Evolutionary conservation across 2,888 invertebrate genomes (phyloP), one percentile per base, ranked within the genome.

Genomic region (Melipona bicolor): DNA sequence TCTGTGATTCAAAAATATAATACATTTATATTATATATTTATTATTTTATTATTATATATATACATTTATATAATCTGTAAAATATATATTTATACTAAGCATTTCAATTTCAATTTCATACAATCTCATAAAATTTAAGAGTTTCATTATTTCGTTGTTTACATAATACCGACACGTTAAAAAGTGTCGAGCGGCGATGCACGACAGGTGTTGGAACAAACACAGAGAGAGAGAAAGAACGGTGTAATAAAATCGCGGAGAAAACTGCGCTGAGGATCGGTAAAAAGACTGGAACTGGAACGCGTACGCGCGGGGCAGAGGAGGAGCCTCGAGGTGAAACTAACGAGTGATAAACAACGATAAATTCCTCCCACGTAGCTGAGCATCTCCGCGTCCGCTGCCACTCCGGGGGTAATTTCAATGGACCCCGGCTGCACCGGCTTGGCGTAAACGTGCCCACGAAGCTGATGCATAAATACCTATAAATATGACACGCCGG

Each of bases 401-500:
- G 73, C 59, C 70, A 85, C 73, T 68, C 76, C 75, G 75, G 77
- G 76, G 85, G 87, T 89, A 90, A 90, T 90, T 89, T 90, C 90
- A 90, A 90, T 90, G 87, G 86, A 84, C 83, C 65, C 81, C 76
- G 72, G 80, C 86, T 67, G 85, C 83, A 87, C 79, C 78, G 79
- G 79, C 85, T 84, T 77, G 85, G 81, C 85, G 87, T 83, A 87
- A 85, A 89, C 87, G 87, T 90, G 87, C 80, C 84, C 86, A 85
- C 87, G 86, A 83, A 90, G 88, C 88, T 77, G 86, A 90, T 86
- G 90, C 91, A 92, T 92, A 92, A 92, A 92, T 91, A 91, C 91
- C 89, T 92, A 91, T 92, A 91, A 92, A 92, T 92, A 92, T 92
- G 91, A 92, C 89, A 88, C 83, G 87, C 84, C 81, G 76, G 83